Conservation (phyloP, 2,888 invertebrate genomes). For the Heliconius charithonia region DNA sequence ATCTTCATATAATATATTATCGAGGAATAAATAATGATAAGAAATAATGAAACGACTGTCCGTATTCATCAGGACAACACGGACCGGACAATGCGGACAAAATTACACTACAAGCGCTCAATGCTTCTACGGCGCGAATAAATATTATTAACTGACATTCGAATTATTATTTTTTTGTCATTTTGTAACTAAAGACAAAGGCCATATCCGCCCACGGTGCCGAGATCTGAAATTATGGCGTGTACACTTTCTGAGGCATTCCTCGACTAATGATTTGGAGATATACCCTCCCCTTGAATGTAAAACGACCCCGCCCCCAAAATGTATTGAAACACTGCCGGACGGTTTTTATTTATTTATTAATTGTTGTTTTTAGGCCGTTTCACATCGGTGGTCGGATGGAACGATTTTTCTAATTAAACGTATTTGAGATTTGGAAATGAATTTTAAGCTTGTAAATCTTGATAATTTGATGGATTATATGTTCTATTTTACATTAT, state of each 20-base stretch:
- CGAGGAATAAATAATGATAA: conserved; percentile 58
- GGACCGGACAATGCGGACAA: conserved; percentile 65
- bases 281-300: conserved; percentile 83
- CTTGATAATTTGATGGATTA: conserved; percentile 15
- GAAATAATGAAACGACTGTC: conserved; percentile 63
- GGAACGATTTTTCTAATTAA: conserved; percentile 51
- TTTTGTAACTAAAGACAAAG: conserved; percentile 78
- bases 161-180: conserved; percentile 59
- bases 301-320: conserved; percentile 79
- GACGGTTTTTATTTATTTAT: conserved; percentile 71
- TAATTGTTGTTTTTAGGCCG: conserved; percentile 75
- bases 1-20: conserved; percentile 35
- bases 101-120: conserved; percentile 71
- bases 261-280: conserved; percentile 81
- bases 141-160: conserved; percentile 77
- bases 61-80: conserved; percentile 73
- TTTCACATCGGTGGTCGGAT: conserved; percentile 47
- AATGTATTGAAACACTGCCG: conserved; percentile 82
- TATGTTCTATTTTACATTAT: background rate
- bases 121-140: conserved; percentile 71
- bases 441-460: conserved; percentile 33
- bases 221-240: conserved; percentile 74
- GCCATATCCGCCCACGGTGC: conserved; percentile 76
- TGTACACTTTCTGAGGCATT: conserved; percentile 75
- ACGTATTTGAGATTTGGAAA: conserved; percentile 38